These are phyloP conservation scores for Drosophila burlai DNA, from an alignment of 1,140 invertebrate genomes.

Conservation along the genomic window DNA sequence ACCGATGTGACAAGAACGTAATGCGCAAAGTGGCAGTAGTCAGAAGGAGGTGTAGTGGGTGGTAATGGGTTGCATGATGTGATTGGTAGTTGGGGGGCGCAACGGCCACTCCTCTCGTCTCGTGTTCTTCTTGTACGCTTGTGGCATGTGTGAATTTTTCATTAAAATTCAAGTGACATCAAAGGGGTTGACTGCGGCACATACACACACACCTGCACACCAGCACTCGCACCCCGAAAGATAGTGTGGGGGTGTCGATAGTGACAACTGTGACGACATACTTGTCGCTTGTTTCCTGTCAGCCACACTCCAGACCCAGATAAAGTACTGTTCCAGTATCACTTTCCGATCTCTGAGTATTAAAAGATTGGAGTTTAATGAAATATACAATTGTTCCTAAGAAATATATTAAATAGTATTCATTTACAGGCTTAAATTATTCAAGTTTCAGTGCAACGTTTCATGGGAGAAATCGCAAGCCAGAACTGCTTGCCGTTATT, in stretches of 20 bases:
- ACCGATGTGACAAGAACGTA: conserved; percentile 57
- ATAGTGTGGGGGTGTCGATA: conserved; percentile 67
- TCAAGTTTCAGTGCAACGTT: not conserved
- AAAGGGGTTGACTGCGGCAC: conserved; percentile 78
- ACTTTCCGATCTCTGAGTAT: not conserved
- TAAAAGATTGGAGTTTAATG: too few relatives aligned
- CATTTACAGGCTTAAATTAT: not conserved
- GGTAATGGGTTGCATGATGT: not conserved
- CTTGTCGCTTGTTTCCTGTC: conserved; percentile 75
- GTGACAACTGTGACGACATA: conserved; percentile 83
- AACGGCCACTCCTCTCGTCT: conserved; percentile 6
- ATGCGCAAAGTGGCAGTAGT: conserved; percentile 40
- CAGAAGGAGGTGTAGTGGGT: not conserved
- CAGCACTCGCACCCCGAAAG: conserved; percentile 2
- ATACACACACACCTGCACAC: conserved; percentile 7
- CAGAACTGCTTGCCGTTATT: conserved; percentile 49
- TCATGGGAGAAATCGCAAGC: not conserved
- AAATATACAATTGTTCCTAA: not conserved
- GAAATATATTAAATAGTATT: too few relatives aligned
- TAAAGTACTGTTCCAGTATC: not conserved
- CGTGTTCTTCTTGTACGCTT: conserved; percentile 71
- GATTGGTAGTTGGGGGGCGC: not conserved
- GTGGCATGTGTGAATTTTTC: conserved; percentile 84
- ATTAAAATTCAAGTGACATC: conserved; percentile 84
- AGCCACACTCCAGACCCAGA: conserved; percentile 37